These are phyloP conservation scores for Blennius ocellaris DNA, from an alignment of 2,113 vertebrate species.

Conservation along the genomic window DNA sequence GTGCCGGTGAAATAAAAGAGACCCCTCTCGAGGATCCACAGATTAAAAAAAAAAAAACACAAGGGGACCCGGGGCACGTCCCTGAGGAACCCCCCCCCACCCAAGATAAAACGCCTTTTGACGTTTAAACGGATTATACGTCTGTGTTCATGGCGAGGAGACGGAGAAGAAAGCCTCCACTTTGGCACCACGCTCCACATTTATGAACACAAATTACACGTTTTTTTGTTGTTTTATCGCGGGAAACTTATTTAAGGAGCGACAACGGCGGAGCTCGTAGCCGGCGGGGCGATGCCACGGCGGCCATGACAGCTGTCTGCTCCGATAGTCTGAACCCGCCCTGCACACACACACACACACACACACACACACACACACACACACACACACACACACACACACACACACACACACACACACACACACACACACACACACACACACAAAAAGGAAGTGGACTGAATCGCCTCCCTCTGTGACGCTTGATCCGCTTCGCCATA, in stretches of 20 bases:
- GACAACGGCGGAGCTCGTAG: no score
- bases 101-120: constrained; percentile 25
- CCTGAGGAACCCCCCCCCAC: constrained; percentile 57
- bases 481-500: no score
- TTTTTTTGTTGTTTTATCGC: no score
- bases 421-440: no score
- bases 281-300: constrained; percentile 32
- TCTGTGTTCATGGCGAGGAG: neutral
- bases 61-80: constrained; percentile 26
- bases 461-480: no score
- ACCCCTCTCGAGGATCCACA: constrained; percentile 15
- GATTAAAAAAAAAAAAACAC: constrained; percentile 40
- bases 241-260: neutral
- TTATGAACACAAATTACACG: neutral
- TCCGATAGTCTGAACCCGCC: constrained; percentile 39
- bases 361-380: neutral
- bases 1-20: constrained; percentile 26
- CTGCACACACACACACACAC: neutral
- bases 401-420: no score
- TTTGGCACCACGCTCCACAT: neutral
- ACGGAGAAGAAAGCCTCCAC: neutral
- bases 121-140: constrained; percentile 25
- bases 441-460: no score
- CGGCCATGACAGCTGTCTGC: constrained; percentile 64
- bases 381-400: no score